phyloP scores from a whole-genome alignment of 2,797 vertebrate genomes.

The Sebastes alutus region DNA sequence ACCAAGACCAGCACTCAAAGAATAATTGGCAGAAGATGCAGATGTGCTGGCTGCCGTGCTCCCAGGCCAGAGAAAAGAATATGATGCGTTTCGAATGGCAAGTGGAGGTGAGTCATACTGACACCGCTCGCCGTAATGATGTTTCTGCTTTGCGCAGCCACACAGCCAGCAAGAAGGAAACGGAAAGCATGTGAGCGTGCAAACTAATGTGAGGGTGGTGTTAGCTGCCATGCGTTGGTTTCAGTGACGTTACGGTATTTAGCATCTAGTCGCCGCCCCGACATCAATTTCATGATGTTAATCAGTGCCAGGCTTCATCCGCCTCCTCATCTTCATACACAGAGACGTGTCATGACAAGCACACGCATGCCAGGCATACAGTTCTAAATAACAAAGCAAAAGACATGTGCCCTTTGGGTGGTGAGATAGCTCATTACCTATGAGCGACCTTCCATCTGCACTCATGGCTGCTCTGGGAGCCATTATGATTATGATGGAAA shows the following conservation, averaged over 20 bases:
- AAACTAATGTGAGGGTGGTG: constrained; percentile 57
- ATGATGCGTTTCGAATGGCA: constrained; percentile 74
- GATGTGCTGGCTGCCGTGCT: constrained; percentile 65
- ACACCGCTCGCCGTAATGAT: constrained; percentile 65
- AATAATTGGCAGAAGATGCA: constrained; percentile 79
- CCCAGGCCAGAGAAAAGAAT: constrained; percentile 56
- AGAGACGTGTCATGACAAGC: constrained; percentile 14
- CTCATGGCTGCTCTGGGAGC: constrained; percentile 99
- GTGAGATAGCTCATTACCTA: constrained; percentile 99
- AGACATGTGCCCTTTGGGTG: constrained; percentile 86
- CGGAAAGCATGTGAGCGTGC: constrained; percentile 53
- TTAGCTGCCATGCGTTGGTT: constrained; percentile 38
- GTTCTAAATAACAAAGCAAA: constrained; percentile 95
- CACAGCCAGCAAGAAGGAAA: constrained; percentile 41
- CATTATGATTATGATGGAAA: constrained; percentile 99
- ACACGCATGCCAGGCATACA: constrained; percentile 42
- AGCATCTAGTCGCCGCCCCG: constrained; percentile 28
- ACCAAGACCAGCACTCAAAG: constrained; percentile 48
- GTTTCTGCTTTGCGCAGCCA: constrained; percentile 63
- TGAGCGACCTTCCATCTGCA: constrained; percentile 99
- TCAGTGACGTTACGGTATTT: constrained; percentile 40
- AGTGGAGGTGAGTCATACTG: constrained; percentile 78
- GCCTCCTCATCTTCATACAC: constrained; percentile 17
- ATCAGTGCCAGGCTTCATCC: constrained; percentile 42
- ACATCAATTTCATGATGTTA: constrained; percentile 50